Base-by-base conservation (phyloP, 2,888 invertebrate genomes). In the Galerucella nymphaeae region DNA sequence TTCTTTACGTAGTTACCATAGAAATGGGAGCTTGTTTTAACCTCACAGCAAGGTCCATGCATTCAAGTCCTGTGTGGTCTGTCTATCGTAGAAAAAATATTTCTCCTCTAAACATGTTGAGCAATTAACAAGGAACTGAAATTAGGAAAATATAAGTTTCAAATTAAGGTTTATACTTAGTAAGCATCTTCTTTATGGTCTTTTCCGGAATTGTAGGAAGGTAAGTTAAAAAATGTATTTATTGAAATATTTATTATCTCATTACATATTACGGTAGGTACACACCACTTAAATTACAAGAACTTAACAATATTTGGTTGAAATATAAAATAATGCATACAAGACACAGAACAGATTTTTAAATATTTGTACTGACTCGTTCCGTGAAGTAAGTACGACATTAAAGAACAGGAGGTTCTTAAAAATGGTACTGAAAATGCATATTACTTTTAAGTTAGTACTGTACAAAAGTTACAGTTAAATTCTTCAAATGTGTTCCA, bases 231-330 rank as follows among this genome's bases (percentile, higher is more conserved):
- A 58, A 23, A 58, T 58, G 2, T 30, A 16, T 16, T n/a, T 61
- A 61, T 41, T 61, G 61, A 61, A 61, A 61, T 61, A 61, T 61
- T 61, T 41, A 61, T 61, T 61, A 61, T 61, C 61, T 61, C 61
- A 61, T 61, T 61, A 61, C 42, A 61, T 61, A 41, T 61, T 61
- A 41, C 4, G 41, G 42, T 41, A 42, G 18, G 11, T 61, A 59
- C 45, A 67, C 59, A 63, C 57, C 63, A 70, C 53, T 61, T 48
- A 23, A 63, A 55, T 45, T 55, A 20, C 57, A 63, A 69, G 16
- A 70, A 63, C 62, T 70, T 69, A 69, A 53, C 18, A 38, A 68
- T 62, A 70, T 70, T 70, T 70, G 69, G 69, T 70, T 70, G 69
- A 63, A 16, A 23, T 63, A 55, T 62, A 63, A 42, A 41, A 63